Percentiles rank a stretch among this genome's conserved stretches.
phyloP scores from a whole-genome alignment of 2,113 vertebrate species.

The Dipodomys spectabilis region DNA sequence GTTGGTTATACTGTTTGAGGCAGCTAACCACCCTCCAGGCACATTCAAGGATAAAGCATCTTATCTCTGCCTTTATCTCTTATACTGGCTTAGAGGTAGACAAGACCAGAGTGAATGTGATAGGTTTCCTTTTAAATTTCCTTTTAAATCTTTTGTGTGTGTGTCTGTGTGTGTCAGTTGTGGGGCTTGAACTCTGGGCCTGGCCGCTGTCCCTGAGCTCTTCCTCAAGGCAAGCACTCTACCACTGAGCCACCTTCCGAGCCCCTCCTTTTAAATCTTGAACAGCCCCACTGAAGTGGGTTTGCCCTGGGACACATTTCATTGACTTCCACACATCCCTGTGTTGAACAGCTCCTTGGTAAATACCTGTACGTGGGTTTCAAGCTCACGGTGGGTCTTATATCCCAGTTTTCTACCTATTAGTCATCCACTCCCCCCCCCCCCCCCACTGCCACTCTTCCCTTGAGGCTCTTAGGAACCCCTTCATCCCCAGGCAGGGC shows the following conservation, averaged over 20 bases:
- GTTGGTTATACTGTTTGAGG: not conserved
- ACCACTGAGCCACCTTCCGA: too few species aligned
- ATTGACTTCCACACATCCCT: not conserved
- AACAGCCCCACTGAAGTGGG: not conserved
- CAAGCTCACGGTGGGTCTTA: not conserved
- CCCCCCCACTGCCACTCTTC: not conserved
- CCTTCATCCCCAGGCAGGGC: not conserved
- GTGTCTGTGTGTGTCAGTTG: too few species aligned
- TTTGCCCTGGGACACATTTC: not conserved
- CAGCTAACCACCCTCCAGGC: not conserved
- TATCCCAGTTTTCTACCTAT: not conserved
- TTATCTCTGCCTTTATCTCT: not conserved
- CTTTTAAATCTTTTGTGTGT: not conserved
- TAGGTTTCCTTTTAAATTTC: not conserved
- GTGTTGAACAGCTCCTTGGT: not conserved
- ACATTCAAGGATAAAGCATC: not conserved
- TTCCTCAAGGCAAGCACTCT: too few species aligned
- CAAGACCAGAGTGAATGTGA: not conserved
- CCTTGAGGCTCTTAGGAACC: not conserved
- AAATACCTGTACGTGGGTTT: slow-evolving; percentile 8
- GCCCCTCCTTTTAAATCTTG: not conserved
- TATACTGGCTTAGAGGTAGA: not conserved
- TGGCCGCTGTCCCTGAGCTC: too few species aligned
- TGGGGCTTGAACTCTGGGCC: too few species aligned
- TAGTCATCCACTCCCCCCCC: too few species aligned